Evolutionary conservation across 2,888 invertebrate species (phyloP).

Genomic region (Pseudanteris insignis): DNA sequence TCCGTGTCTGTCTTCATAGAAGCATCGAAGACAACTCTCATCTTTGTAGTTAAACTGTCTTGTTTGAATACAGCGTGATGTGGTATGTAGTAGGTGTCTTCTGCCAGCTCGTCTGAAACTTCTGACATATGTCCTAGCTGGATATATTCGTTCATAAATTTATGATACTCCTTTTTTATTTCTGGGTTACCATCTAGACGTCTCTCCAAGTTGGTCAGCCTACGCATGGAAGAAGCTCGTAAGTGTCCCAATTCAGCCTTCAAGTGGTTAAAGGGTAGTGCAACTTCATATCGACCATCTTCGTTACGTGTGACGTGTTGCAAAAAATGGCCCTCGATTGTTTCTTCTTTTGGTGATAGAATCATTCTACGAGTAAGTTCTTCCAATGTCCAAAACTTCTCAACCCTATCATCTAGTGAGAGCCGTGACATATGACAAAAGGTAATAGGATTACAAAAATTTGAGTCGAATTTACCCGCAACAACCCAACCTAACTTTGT

Average conservation of each 20-base stretch:
- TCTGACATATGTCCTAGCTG: constrained; percentile 4
- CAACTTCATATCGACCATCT: constrained; percentile 1
- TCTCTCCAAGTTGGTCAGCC: constrained; percentile 1
- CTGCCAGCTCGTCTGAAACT: neutral
- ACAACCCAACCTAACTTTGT: no score
- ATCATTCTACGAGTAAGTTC: neutral
- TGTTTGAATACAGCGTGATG: constrained; percentile 8
- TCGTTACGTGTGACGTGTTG: neutral
- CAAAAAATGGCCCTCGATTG: neutral
- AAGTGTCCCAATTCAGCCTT: neutral
- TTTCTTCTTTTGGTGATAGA: constrained; percentile 2
- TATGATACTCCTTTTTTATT: constrained; percentile 1
- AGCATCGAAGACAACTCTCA: constrained; percentile 6
- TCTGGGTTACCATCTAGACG: neutral
- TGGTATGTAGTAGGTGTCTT: constrained; percentile 2
- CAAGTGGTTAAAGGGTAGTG: constrained; percentile 8
- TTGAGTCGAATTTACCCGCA: constrained; percentile 21
- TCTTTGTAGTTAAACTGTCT: constrained; percentile 6
- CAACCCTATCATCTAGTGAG: neutral
- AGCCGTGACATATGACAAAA: neutral
- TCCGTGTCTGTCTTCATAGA: neutral
- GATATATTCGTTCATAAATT: constrained; percentile 3
- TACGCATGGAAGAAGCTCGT: neutral
- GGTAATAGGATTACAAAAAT: neutral
- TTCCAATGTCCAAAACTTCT: constrained; percentile 1